These are phyloP conservation scores for Ranitomeya imitator DNA, from an alignment of 2,113 vertebrate genomes.

Conservation along the genomic window DNA sequence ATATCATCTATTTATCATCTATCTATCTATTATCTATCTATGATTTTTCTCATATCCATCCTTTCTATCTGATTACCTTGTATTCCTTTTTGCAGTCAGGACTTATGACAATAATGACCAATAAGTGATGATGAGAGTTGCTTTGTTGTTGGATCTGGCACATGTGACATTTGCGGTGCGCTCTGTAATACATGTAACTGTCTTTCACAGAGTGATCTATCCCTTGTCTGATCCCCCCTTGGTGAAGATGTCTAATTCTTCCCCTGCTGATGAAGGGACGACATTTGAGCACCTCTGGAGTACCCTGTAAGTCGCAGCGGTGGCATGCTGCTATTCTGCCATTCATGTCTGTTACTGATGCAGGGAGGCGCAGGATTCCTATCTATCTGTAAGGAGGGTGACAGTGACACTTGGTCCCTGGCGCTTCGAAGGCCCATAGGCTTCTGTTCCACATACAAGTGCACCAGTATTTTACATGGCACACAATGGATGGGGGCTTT, in stretches of 20 bases:
- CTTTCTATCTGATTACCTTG: neutral
- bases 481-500: too few species aligned
- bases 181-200: conserved; percentile 32
- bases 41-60: neutral
- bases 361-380: neutral
- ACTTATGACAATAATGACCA: neutral
- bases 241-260: conserved; percentile 86
- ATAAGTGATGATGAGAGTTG: neutral
- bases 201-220: conserved; percentile 74
- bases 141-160: neutral
- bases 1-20: neutral
- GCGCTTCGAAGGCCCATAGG: too few species aligned
- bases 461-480: too few species aligned
- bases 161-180: neutral
- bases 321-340: neutral
- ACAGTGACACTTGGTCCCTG: neutral
- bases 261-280: conserved; percentile 82
- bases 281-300: conserved; percentile 96
- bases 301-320: conserved; percentile 83
- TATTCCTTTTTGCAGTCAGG: neutral
- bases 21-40: neutral
- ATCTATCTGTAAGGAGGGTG: neutral
- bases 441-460: too few species aligned
- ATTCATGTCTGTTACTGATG: neutral
- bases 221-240: conserved; percentile 71